Conservation (phyloP, 2,797 vertebrate genomes). For the Manis pentadactyla region DNA sequence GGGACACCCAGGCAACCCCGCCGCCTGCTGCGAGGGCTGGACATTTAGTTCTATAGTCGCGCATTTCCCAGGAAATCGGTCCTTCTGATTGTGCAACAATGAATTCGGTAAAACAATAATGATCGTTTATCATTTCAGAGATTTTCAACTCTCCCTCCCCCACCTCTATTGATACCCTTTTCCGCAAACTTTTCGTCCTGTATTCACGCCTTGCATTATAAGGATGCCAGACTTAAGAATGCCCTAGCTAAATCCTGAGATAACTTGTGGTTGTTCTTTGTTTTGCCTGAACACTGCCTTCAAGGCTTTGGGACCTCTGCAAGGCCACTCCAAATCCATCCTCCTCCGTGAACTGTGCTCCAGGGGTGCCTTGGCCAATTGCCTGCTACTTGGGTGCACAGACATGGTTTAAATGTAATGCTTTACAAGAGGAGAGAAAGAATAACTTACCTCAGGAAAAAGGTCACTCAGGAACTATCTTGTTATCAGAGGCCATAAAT, state of each 20-base stretch:
- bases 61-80: conserved; percentile 68
- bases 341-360: neutral
- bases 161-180: neutral
- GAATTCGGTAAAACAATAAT: conserved; percentile 45
- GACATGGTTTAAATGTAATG: conserved; percentile 54
- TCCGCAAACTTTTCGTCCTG: neutral
- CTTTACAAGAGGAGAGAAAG: conserved; percentile 41
- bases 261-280: conserved; percentile 51
- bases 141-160: conserved; percentile 11
- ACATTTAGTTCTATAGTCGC: neutral
- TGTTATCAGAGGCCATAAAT: conserved; percentile 51
- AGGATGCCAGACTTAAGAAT: conserved; percentile 15
- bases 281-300: conserved; percentile 52
- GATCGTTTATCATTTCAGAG: neutral
- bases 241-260: conserved; percentile 49
- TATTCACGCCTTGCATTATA: neutral
- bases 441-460: conserved; percentile 57
- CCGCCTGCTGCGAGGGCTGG: neutral
- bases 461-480: conserved; percentile 30
- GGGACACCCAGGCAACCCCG: neutral
- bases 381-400: conserved; percentile 20
- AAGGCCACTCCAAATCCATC: conserved; percentile 10
- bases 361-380: neutral
- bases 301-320: neutral
- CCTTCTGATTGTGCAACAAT: conserved; percentile 28